Base-by-base conservation (phyloP, 2,888 invertebrate genomes). In the Cephus nigrinus region DNA sequence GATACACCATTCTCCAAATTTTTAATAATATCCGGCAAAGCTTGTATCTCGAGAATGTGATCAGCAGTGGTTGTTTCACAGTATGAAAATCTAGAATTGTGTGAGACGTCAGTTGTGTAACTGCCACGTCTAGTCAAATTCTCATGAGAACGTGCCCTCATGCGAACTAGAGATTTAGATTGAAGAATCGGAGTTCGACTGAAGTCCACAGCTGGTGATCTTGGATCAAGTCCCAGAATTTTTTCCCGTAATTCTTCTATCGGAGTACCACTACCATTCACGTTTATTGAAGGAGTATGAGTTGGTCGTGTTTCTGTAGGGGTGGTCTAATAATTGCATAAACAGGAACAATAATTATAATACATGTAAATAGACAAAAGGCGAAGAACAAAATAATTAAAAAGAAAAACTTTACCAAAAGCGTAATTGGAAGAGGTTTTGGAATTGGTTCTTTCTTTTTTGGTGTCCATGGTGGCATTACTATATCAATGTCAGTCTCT, bases 121-220 rank as follows among this genome's bases (percentile, higher is more conserved):
- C 79, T 81, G 3, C 79, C 83, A 15, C 72, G 30, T 35, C 77
- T 84, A 30, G 77, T 74, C 12, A 82, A 76, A 40, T 75, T 75
- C 76, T 83, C 84, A 32, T 83, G 79, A 11, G 82, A 81, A 12
- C 76, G 81, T 23, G 83, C 80, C 34, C 78, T 80, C 71, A 80
- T 40, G 33, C 77, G 80, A 23, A 78, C 76, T 0, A 82, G 71
- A n/a, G 87, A 86, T 76, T 82, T 86, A 32, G 87, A 82, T 68
- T 83, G 84, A 55, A 88, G 80, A 78, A 90, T 88, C 2, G 90
- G 90, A 12, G 90, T 91, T 82, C 90, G 86, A 71, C 87, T 85
- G 74, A 91, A 90, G 75, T 88, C 84, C n/a, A 80, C 82, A 3
- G 89, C 87, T n/a, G 90, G 90, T 12, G 90, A 91, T 82, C 90